Percentiles rank a stretch among this genome's conserved stretches.
These are phyloP conservation scores for Anastrepha obliqua DNA, from an alignment of 1,140 invertebrate species.

Conservation along the genomic window DNA sequence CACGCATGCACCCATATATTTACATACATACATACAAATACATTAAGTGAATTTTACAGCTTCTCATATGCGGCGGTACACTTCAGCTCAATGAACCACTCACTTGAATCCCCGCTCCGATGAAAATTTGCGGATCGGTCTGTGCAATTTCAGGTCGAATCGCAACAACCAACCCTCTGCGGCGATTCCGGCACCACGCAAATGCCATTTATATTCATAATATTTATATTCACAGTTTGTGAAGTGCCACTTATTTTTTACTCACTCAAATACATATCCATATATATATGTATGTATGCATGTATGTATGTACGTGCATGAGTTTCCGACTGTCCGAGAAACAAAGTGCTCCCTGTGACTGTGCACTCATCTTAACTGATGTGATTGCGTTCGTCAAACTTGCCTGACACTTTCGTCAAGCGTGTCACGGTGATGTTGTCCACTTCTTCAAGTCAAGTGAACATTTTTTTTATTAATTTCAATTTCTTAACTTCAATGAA, in stretches of 20 bases:
- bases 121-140: neutral
- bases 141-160: neutral
- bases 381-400: conserved; percentile 59
- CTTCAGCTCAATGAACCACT: neutral
- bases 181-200: neutral
- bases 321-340: too few species aligned
- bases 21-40: neutral
- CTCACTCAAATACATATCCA: neutral
- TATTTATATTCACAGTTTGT: conserved; percentile 65
- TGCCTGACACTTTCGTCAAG: conserved; percentile 59
- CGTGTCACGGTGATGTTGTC: conserved; percentile 68
- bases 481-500: neutral
- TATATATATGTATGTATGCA: too few species aligned
- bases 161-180: neutral
- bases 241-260: conserved; percentile 62
- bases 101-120: neutral
- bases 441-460: conserved; percentile 72
- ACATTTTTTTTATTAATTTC: neutral
- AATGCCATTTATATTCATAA: conserved; percentile 38
- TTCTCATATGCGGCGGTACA: neutral
- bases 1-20: neutral
- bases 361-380: neutral
- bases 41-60: neutral
- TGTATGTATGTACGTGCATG: too few species aligned
- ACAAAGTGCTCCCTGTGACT: neutral